Conservation (phyloP, 35 echinoderm and acorn worm genomes). For the Eucidaris tribuloides region DNA sequence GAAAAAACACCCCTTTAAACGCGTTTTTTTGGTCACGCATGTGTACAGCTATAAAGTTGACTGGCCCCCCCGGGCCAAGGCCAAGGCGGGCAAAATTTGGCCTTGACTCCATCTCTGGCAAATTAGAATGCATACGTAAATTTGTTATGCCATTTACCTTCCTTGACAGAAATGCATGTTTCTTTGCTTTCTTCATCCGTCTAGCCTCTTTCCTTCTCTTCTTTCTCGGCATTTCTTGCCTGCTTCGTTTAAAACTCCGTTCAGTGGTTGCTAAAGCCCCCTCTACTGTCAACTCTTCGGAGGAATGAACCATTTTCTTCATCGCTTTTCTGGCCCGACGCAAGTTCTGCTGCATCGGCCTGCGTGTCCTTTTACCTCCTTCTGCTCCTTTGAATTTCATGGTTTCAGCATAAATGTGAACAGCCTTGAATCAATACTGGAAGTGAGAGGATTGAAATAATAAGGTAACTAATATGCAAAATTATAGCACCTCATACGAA, state of each 20-base stretch:
- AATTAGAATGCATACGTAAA: not conserved
- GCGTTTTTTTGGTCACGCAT: too few species aligned
- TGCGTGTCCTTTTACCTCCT: not conserved
- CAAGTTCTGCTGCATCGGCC: slow-evolving; percentile 24
- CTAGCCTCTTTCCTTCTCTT: slow-evolving; percentile 56
- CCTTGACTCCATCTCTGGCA: too few species aligned
- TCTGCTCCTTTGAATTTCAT: too few species aligned
- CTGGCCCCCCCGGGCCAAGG: too few species aligned
- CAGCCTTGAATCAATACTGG: too few species aligned
- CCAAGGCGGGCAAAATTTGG: too few species aligned
- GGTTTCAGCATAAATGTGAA: too few species aligned
- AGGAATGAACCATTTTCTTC: slow-evolving; percentile 6
- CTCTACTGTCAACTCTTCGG: not conserved
- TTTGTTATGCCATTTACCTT: not conserved
- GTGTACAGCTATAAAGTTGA: too few species aligned
- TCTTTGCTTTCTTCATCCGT: slow-evolving; percentile 60
- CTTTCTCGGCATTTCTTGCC: slow-evolving; percentile 34
- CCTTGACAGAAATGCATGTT: slow-evolving; percentile 42
- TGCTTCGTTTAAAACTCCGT: not conserved
- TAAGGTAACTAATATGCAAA: too few species aligned
- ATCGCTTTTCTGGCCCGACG: not conserved
- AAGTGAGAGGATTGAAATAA: too few species aligned
- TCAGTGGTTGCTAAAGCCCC: not conserved
- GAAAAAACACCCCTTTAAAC: too few species aligned
- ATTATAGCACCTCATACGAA: too few species aligned